Evolutionary conservation across 2,888 invertebrate genomes (phyloP).

Genomic region (Dicyrtomina minuta): DNA sequence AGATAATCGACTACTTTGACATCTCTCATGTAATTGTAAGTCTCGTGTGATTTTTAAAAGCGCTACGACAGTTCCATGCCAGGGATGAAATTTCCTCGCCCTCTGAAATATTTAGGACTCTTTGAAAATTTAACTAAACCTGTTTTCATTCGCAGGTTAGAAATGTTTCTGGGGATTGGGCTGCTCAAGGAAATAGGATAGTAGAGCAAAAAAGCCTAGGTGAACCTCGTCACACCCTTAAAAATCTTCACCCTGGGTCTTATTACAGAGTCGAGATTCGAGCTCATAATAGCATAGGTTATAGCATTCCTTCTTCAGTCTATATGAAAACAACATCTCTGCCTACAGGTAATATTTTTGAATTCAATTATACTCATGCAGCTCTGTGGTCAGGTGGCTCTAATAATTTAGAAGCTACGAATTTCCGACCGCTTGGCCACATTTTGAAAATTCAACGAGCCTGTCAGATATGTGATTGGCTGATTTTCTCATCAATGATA

Average conservation of each 20-base stretch:
- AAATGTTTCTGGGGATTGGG: constrained; percentile 53
- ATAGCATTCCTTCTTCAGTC: constrained; percentile 73
- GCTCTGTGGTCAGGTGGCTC: no score
- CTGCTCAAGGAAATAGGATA: constrained; percentile 41
- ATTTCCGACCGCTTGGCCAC: no score
- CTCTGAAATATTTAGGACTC: background rate
- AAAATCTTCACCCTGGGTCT: constrained; percentile 72
- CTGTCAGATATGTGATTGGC: no score
- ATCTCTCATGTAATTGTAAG: constrained; percentile 78
- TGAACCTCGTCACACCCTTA: constrained; percentile 59
- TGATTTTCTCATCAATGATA: no score
- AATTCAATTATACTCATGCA: no score
- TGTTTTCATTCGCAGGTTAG: constrained; percentile 49
- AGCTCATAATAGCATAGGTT: constrained; percentile 83
- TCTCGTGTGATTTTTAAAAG: constrained; percentile 44
- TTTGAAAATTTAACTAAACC: no score
- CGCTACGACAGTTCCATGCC: no score
- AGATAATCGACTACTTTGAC: constrained; percentile 79
- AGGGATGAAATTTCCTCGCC: background rate
- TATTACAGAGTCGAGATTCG: constrained; percentile 79
- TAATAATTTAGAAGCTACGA: no score
- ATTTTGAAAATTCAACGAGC: no score
- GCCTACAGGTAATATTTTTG: constrained; percentile 67
- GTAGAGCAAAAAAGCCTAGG: constrained; percentile 41
- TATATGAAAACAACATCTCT: constrained; percentile 73